Conservation (phyloP, 1,140 invertebrate species). For the Coelopa frigida region DNA sequence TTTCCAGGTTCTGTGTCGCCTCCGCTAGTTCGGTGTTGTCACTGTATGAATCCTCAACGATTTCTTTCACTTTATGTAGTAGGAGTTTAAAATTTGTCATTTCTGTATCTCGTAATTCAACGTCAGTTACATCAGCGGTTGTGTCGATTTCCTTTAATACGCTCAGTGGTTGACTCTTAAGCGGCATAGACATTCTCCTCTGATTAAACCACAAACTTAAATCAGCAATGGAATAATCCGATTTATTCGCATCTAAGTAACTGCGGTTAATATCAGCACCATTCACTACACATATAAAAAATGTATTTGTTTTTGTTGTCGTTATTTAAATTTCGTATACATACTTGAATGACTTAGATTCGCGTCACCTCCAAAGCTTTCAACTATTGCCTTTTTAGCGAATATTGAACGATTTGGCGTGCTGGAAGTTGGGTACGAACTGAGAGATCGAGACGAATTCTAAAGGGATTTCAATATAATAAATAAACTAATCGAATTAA, state of each 20-base stretch:
- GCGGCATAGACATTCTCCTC: conserved; percentile 8
- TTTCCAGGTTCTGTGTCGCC: conserved; percentile 40
- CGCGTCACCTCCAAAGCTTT: conserved; percentile 23
- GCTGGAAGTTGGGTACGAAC: conserved; percentile 15
- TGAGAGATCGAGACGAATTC: conserved; percentile 4
- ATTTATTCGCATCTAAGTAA: conserved; percentile 42
- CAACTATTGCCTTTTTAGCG: neutral
- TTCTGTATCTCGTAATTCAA: conserved; percentile 28
- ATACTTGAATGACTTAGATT: conserved; percentile 40
- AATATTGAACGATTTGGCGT: conserved; percentile 14
- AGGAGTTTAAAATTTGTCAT: conserved; percentile 38
- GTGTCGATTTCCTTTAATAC: conserved; percentile 1
- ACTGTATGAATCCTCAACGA: conserved; percentile 42
- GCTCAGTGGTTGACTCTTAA: no score
- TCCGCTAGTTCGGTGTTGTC: conserved; percentile 40
- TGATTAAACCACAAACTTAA: conserved; percentile 40
- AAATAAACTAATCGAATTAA: neutral
- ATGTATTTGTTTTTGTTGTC: conserved; percentile 4
- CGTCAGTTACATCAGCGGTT: neutral
- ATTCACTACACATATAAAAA: conserved; percentile 24
- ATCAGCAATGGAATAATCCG: conserved; percentile 38
- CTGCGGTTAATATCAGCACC: conserved; percentile 40
- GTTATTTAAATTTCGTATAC: neutral
- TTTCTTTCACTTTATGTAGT: conserved; percentile 40
- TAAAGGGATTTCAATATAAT: neutral